Evolutionary conservation across 2,888 invertebrate species (phyloP), one percentile per base, ranked within the genome.

Genomic region (Rhagium mordax): DNA sequence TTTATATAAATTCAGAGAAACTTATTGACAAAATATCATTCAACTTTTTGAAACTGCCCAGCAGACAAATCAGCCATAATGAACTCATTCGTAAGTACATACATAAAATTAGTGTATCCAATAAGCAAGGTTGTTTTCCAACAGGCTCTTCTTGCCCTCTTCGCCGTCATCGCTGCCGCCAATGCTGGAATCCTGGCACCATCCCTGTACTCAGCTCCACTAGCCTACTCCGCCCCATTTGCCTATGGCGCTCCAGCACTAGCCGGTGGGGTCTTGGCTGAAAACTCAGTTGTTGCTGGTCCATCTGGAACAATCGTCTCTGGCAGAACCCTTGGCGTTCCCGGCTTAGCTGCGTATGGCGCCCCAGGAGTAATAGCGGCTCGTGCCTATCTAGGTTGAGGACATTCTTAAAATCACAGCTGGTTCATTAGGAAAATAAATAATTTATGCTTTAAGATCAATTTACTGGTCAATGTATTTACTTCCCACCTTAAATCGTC

Each of bases 241-340:
- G 73, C 80, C 20, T 73, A 79, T 10, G 21, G 27, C 13, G 64
- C 49, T 15, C 27, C 49, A 49, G 65, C 60, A 59, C 18, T 74
- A 51, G 72, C 72, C 24, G 78, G 61, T 48, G 64, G 64, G 8
- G 1, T 48, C 16, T 27, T 64, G n/a, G 64, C 49, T 15, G 49
- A 48, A 49, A 24, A 49, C 49, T 24, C 79, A 7, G 76, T 81
- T 20, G 69, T 83, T 15, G 79, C 81, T 75, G 82, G 84, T 60
- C 84, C 84, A 21, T 83, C 84, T 49, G 84, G 84, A 16, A 82
- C 80, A 13, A 82, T 84, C 53, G 74, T 79, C 21, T 78, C 82
- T 21, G 74, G 79, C 69, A 76, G 70, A 70, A 74, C 78, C 62
- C 70, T 76, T 10, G 76, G 71, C 24, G 53, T 78, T 57, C 75